These are phyloP conservation scores for Caenorhabditis sp. DNA, from an alignment of 2,888 invertebrate genomes.

Conservation along the genomic window DNA sequence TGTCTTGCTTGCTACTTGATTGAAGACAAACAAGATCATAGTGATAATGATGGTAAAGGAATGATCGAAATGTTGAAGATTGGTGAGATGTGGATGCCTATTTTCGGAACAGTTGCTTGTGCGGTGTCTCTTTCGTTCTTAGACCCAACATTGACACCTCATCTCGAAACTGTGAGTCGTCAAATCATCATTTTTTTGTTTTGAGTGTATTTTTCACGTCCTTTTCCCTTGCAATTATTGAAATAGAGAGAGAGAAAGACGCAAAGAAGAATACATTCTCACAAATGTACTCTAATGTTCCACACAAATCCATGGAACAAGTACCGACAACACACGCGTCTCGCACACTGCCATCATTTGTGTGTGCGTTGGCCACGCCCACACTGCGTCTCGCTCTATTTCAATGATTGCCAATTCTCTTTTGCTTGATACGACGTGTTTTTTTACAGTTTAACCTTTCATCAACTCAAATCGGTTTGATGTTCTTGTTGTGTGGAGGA, in stretches of 20 bases:
- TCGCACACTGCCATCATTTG: too few species aligned
- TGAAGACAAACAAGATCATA: constrained; percentile 54
- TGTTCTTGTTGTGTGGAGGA: constrained; percentile 69
- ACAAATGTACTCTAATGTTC: too few species aligned
- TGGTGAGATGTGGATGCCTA: constrained; percentile 66
- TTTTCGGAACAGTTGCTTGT: constrained; percentile 66
- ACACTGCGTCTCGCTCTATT: too few species aligned
- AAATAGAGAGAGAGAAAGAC: too few species aligned
- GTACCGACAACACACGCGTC: too few species aligned
- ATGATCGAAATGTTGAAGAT: constrained; percentile 66
- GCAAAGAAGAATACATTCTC: too few species aligned
- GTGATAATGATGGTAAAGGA: constrained; percentile 49
- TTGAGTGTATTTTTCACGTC: too few species aligned
- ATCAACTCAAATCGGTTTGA: constrained; percentile 67
- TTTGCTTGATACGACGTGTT: not conserved
- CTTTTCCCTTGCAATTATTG: too few species aligned
- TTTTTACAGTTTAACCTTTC: constrained; percentile 65
- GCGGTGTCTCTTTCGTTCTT: constrained; percentile 76
- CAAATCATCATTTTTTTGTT: not conserved
- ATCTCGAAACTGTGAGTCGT: constrained; percentile 74
- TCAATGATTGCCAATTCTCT: too few species aligned
- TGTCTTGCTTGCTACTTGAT: constrained; percentile 56
- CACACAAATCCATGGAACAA: too few species aligned
- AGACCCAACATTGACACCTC: constrained; percentile 87
- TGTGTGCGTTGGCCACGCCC: too few species aligned